Base-by-base conservation (phyloP, 2,113 vertebrate genomes). In the Brachyistius frenatus region DNA sequence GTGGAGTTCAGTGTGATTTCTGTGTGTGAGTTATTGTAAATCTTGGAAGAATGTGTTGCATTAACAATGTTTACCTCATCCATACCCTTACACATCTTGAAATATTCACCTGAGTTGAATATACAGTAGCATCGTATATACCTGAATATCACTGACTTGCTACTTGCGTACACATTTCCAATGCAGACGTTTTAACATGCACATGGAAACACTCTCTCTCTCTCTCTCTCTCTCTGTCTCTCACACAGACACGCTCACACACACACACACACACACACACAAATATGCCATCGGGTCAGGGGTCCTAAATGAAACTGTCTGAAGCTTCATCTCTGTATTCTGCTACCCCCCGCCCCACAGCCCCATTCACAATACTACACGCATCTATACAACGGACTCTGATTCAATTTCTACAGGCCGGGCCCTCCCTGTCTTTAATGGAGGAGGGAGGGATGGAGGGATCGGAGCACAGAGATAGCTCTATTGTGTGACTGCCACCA, bases 391-490 rank as follows among this genome's bases (percentile, higher is more conserved):
- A 89, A 85, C 73, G 30, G 58, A 62, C 66, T 72, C 74, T 3
- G 60, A 93, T 90, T 93, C 89, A 93, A 93, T 94, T 93, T 93
- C 85, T 81, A 39, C 66, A 87, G 86, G 86, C 80, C 88, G 61
- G 66, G 79, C 39, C 85, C 90, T 86, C 80, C 52, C 65, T 86
- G 86, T 86, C 66, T 83, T 66, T 76, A 73, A 69, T 74, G 32
- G 74, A 66, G 81, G 73, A 71, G 78, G 76, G 66, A 49, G 63
- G 84, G 50, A 60, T 60, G 76, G 78, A 67, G 83, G 68, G 80
- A 85, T 9, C 63, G 52, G 62, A 69, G 83, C 33, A 46, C 60
- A 64, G 76, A 89, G 88, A 93, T 84, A 73, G 91, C 89, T 90
- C 90, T 91, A 92, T 94, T 93, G 92, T 93, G 88, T 10, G 61